Conservation (phyloP, 2,113 vertebrate genomes). For the Candoia aspera region DNA sequence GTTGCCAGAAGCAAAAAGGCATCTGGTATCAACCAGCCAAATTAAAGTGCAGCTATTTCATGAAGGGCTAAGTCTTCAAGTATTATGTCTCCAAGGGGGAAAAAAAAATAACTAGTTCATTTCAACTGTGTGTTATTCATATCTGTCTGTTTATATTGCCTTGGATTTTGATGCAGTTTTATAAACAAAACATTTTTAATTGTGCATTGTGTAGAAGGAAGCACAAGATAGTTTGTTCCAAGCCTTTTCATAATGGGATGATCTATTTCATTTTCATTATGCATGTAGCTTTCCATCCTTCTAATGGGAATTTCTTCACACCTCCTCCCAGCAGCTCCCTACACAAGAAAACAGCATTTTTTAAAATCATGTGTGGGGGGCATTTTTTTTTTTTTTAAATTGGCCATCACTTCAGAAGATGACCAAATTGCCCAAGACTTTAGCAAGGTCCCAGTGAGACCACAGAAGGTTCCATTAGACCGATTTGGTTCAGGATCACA, state of each 20-base stretch:
- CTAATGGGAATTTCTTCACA: not conserved
- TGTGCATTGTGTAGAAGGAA: not conserved
- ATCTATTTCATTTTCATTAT: no score
- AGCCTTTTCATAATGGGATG: not conserved
- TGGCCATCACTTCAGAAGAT: not conserved
- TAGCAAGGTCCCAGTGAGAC: not conserved
- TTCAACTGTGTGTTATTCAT: not conserved
- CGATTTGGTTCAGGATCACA: not conserved
- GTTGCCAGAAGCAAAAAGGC: not conserved
- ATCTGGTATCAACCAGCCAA: not conserved
- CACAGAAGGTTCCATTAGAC: not conserved
- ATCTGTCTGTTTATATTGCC: not conserved
- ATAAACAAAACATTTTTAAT: conserved; percentile 3
- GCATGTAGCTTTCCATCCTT: not conserved
- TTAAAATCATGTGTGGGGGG: not conserved
- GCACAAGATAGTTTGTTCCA: not conserved
- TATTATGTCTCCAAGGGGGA: not conserved
- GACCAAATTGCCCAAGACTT: not conserved
- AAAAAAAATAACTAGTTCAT: not conserved
- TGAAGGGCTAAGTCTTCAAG: not conserved
- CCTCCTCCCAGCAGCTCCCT: not conserved
- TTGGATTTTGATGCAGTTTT: conserved; percentile 15
- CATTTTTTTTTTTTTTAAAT: not conserved
- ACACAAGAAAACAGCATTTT: not conserved
- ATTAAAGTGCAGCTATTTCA: not conserved